Base-by-base conservation (phyloP, 2,797 vertebrate species). In the Cirrhinus molitorella region DNA sequence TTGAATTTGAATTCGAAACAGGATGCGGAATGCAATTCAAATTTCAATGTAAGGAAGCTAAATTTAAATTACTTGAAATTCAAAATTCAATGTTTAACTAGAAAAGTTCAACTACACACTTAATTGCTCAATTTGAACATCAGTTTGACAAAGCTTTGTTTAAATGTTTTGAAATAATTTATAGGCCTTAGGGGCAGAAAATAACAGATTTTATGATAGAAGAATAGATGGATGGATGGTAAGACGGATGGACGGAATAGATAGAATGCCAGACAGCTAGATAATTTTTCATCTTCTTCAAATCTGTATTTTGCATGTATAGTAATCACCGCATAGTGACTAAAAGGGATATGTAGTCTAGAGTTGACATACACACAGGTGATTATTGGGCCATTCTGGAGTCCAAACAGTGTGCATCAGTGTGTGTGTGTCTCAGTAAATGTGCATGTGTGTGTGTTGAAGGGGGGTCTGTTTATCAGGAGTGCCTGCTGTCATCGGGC, bases 401-500 rank as follows among this genome's bases (percentile, higher is more conserved):
- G 73, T 75, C 31, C n/a, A 45, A 70, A 23, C 6, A 45, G 68
- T 55, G 66, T 34, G 72, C 57, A 23, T 43, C 47, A 55, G 78
- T 61, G 70, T 75, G 68, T 63, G 72, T 73, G 81, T 83, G 71
- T n/a, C n/a, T 43, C 40, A 43, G 40, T 43, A 43, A 43, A 43
- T 84, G 71, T 80, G 59, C 63, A 67, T 79, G 40, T 81, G 47
- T 83, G 81, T 83, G 85, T 73, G 78, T 73, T 67, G 65, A 40
- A 67, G 34, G 65, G 59, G 65, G n/a, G 37, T 43, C 66, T 43
- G 76, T 79, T 72, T 71, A 71, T 47, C 14, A 59, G 61, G 59
- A 59, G 59, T 37, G 81, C 87, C 84, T 88, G 87, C 87, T 86
- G 87, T 88, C 84, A 76, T 45, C 17, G 21, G 73, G 86, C 80